phyloP scores from a whole-genome alignment of 2,888 invertebrate species.

The Terebella lapidaria region DNA sequence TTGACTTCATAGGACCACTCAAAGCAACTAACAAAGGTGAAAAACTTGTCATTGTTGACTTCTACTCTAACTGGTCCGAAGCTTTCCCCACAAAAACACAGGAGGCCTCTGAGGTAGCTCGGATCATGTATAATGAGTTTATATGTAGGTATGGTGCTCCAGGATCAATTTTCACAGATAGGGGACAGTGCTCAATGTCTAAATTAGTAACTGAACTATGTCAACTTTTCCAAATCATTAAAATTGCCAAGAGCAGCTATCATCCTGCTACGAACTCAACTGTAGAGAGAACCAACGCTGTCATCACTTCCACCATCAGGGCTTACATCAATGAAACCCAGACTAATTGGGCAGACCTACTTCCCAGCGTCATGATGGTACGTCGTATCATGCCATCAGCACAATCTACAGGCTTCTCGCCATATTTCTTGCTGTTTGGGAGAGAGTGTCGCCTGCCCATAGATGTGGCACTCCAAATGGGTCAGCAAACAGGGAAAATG shows the following conservation, averaged over 20 bases:
- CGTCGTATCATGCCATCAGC: background rate
- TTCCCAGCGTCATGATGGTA: background rate
- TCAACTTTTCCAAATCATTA: background rate
- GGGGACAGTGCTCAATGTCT: background rate
- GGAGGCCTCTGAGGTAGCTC: background rate
- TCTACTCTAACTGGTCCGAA: constrained; percentile 22
- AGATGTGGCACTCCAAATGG: background rate
- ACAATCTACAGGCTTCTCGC: background rate
- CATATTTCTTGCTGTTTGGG: background rate
- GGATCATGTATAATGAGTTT: background rate
- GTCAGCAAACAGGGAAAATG: no score
- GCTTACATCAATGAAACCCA: background rate
- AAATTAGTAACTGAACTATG: background rate
- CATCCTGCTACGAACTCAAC: background rate
- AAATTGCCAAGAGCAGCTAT: background rate
- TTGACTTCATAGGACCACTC: constrained; percentile 19
- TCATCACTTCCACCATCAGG: background rate
- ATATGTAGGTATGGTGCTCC: background rate
- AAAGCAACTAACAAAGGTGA: constrained; percentile 13
- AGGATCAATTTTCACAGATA: background rate
- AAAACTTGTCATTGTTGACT: constrained; percentile 20
- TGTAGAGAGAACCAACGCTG: background rate
- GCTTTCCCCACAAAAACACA: constrained; percentile 15
- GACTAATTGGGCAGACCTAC: background rate
- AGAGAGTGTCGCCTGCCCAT: background rate